Percentiles rank a stretch among this genome's conserved stretches.
These are phyloP conservation scores for Epizoanthus ramosus DNA, from an alignment of 92 coral and sea anemone genomes.

Conservation along the genomic window DNA sequence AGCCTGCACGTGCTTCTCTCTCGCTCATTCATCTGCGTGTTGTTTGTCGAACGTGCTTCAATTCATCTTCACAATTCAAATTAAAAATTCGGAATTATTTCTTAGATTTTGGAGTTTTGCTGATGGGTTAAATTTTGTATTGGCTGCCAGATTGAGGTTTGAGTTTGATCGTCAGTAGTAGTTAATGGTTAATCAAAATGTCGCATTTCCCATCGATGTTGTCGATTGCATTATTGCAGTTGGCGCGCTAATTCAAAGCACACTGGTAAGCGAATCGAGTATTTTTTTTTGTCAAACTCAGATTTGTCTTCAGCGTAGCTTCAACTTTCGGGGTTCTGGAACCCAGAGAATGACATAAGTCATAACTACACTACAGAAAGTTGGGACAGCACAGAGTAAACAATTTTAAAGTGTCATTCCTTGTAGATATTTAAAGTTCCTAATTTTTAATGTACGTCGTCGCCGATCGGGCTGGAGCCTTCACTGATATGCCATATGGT, in stretches of 20 bases:
- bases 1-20: slow-evolving; percentile 3
- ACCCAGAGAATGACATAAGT: not conserved
- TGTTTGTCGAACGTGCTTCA: not conserved
- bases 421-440: not conserved
- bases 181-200: slow-evolving; percentile 1
- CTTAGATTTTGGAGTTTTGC: not conserved
- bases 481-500: not conserved
- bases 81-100: slow-evolving; percentile 1
- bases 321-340: not conserved
- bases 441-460: not conserved
- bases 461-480: not conserved
- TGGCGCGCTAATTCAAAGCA: slow-evolving; percentile 40
- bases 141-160: no score
- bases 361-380: not conserved
- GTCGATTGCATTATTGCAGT: not conserved
- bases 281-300: not conserved
- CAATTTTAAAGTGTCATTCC: slow-evolving; percentile 2
- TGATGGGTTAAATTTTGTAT: not conserved
- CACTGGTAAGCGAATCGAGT: not conserved
- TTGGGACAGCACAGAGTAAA: not conserved
- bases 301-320: not conserved
- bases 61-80: not conserved
- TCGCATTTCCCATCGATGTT: not conserved
- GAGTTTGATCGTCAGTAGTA: not conserved
- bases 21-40: not conserved